These are phyloP conservation scores for Solea solea DNA, from an alignment of 2,113 vertebrate genomes.

Conservation along the genomic window DNA sequence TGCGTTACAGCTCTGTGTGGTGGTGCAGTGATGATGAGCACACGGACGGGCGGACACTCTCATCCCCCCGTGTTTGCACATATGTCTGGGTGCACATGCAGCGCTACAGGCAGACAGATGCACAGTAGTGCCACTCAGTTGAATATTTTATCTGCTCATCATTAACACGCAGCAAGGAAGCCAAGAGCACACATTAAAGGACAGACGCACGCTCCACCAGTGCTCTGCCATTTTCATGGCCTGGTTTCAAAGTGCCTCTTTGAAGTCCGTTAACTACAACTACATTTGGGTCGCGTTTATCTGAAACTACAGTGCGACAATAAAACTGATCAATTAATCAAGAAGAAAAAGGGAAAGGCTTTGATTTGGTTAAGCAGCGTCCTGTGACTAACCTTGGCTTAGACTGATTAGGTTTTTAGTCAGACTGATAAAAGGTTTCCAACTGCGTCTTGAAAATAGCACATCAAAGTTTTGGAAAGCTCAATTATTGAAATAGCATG, in stretches of 20 bases:
- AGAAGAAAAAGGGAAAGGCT: conserved; percentile 24
- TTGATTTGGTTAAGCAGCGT: conserved; percentile 24
- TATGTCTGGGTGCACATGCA: conserved; percentile 12
- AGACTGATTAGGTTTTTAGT: conserved; percentile 32
- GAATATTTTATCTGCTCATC: conserved; percentile 78
- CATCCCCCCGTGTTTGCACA: not conserved
- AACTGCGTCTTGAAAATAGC: conserved; percentile 38
- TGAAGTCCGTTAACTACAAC: conserved; percentile 66
- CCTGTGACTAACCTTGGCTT: conserved; percentile 49
- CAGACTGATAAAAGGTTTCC: conserved; percentile 40
- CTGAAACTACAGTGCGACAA: conserved; percentile 46
- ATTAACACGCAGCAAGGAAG: conserved; percentile 75
- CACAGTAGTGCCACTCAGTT: conserved; percentile 46
- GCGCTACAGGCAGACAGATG: conserved; percentile 29
- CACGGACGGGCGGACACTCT: conserved; percentile 18
- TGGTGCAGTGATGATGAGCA: not conserved
- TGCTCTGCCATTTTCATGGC: conserved; percentile 64
- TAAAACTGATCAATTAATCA: conserved; percentile 53
- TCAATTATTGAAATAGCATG: not conserved
- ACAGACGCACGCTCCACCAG: conserved; percentile 55
- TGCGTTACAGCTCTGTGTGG: conserved; percentile 8
- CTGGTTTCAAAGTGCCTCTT: conserved; percentile 65
- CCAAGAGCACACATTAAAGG: conserved; percentile 66
- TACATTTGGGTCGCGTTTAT: conserved; percentile 44
- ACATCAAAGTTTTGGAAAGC: conserved; percentile 1